These are phyloP conservation scores for Tigriopus californicus DNA, from an alignment of 2,888 invertebrate species.

Conservation along the genomic window DNA sequence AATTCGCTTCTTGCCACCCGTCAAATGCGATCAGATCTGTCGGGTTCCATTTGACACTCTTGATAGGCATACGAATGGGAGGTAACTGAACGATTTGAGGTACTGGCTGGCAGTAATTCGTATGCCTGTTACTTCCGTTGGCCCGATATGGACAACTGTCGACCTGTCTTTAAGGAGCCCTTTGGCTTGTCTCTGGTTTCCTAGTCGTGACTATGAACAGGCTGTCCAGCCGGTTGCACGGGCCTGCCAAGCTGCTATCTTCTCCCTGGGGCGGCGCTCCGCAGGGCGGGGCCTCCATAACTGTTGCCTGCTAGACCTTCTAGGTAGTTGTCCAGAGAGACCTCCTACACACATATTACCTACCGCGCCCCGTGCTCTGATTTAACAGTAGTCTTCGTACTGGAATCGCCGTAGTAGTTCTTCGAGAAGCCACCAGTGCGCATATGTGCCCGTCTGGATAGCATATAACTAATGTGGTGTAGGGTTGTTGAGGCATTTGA, in stretches of 20 bases:
- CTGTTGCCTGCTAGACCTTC: not conserved
- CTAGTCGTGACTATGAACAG: not conserved
- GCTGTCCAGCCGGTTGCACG: too few relatives aligned
- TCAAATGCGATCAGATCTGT: not conserved
- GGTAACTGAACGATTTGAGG: not conserved
- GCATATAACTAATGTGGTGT: too few relatives aligned
- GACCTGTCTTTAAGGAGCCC: too few relatives aligned
- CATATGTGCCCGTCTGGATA: not conserved
- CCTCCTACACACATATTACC: not conserved
- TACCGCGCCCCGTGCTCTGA: too few relatives aligned
- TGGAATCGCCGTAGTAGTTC: not conserved
- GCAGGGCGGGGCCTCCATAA: not conserved
- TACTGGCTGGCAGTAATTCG: not conserved
- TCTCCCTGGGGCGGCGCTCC: too few relatives aligned
- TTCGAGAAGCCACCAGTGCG: too few relatives aligned
- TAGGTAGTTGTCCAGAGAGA: not conserved
- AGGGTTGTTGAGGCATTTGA: too few relatives aligned
- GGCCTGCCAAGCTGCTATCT: not conserved
- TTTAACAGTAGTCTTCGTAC: not conserved
- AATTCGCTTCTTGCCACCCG: too few relatives aligned
- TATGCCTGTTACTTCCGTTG: too few relatives aligned
- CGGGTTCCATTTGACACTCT: too few relatives aligned
- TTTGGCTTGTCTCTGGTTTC: too few relatives aligned
- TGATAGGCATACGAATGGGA: not conserved
- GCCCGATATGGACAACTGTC: too few relatives aligned